Percentiles rank a stretch among this genome's conserved stretches.
Evolutionary conservation across 35 echinoderm and acorn worm species (phyloP).

Genomic region (Acanthaster planci): DNA sequence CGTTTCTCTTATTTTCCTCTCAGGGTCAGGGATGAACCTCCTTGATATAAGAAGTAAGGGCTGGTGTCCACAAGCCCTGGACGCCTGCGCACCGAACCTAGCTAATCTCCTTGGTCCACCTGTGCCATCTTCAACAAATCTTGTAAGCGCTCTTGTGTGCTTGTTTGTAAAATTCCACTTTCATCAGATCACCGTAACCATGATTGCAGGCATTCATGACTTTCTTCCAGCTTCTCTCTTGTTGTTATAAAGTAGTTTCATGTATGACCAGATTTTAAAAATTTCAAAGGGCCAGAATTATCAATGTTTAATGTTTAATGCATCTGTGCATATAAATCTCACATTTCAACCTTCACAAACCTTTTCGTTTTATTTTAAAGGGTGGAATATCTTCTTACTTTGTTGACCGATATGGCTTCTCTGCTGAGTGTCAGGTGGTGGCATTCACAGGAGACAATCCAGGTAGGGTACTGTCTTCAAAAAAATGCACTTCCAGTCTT

Average conservation of each 20-base stretch:
- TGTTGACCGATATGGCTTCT: slow-evolving; percentile 92
- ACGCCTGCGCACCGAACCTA: slow-evolving; percentile 69
- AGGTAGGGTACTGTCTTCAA: slow-evolving; percentile 38
- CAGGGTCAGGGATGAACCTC: slow-evolving; percentile 99
- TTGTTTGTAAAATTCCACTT: too few species aligned
- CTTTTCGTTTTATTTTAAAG: slow-evolving; percentile 3
- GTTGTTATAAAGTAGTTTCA: too few species aligned
- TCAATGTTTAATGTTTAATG: too few species aligned
- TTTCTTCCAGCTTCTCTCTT: too few species aligned
- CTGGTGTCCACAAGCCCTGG: slow-evolving; percentile 82
- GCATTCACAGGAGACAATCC: slow-evolving; percentile 99
- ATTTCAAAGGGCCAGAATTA: too few species aligned
- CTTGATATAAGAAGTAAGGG: slow-evolving; percentile 78
- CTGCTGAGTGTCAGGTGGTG: slow-evolving; percentile 87
- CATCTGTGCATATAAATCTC: too few species aligned
- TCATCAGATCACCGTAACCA: too few species aligned
- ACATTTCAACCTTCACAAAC: too few species aligned
- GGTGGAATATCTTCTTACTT: slow-evolving; percentile 81
- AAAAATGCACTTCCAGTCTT: too few species aligned
- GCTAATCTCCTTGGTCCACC: slow-evolving; percentile 62
- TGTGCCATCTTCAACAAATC: slow-evolving; percentile 81
- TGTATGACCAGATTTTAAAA: too few species aligned
- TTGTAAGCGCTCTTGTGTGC: slow-evolving; percentile 55
- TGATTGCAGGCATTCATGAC: too few species aligned
- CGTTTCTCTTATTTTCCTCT: slow-evolving; percentile 41